Conservation (phyloP, 2,888 invertebrate species). For the Macrophya alboannulata region DNA sequence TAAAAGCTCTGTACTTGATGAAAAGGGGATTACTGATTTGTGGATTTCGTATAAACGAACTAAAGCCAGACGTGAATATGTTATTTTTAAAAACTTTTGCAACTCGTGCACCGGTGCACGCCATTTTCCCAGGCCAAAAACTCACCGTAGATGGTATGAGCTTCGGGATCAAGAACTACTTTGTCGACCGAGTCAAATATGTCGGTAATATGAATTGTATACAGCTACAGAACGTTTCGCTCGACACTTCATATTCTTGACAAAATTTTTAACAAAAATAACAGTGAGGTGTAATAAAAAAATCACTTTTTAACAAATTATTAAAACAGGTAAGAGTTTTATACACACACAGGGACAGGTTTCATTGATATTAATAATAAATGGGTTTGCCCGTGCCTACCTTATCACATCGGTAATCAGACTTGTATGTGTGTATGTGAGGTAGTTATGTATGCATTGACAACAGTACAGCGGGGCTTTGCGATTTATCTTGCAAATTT, state of each 20-base stretch:
- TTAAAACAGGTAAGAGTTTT: neutral
- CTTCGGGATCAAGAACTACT: neutral
- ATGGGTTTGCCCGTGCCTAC: neutral
- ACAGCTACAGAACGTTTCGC: neutral
- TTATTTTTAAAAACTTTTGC: constrained; percentile 57
- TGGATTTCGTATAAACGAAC: constrained; percentile 58
- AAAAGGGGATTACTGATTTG: constrained; percentile 46
- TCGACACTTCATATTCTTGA: neutral
- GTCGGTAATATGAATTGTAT: neutral
- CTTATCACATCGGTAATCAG: neutral
- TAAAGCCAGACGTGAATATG: constrained; percentile 63
- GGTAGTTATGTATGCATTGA: neutral
- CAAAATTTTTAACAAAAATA: neutral
- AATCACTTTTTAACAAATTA: neutral
- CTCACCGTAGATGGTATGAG: neutral
- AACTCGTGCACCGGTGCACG: constrained; percentile 58
- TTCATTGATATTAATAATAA: neutral
- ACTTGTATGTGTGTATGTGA: neutral
- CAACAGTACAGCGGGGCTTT: constrained; percentile 13
- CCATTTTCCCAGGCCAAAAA: constrained; percentile 56
- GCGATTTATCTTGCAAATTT: neutral
- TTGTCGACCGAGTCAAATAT: neutral
- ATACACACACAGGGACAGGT: neutral
- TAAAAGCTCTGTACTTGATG: constrained; percentile 59
- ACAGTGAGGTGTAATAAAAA: neutral